Evolutionary conservation across 1,140 invertebrate species (phyloP).

Genomic region (Zelostemma sp.): DNA sequence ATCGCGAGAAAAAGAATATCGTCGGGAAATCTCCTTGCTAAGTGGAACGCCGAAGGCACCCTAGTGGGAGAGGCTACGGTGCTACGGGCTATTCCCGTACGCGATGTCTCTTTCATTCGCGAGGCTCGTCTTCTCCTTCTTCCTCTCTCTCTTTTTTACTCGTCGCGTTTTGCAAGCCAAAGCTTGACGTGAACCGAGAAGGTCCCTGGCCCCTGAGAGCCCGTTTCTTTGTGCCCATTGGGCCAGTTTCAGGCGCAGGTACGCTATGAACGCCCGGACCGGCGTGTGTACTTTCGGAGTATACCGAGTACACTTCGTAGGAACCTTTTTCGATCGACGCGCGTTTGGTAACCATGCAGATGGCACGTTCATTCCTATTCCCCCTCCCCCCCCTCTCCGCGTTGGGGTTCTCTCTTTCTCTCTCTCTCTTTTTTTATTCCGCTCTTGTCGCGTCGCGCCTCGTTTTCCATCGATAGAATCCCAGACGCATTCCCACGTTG

Average conservation of each 20-base stretch:
- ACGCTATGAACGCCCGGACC: slow-evolving; percentile 26
- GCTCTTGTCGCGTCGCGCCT: not conserved
- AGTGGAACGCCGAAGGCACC: slow-evolving; percentile 56
- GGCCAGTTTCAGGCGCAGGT: slow-evolving; percentile 58
- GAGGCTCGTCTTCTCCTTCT: slow-evolving; percentile 15
- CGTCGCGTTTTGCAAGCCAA: slow-evolving; percentile 2
- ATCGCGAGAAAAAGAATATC: slow-evolving; percentile 44
- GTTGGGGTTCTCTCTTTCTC: slow-evolving; percentile 23
- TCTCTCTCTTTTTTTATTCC: slow-evolving; percentile 9
- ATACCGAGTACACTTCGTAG: slow-evolving; percentile 12
- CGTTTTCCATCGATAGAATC: slow-evolving; percentile 19
- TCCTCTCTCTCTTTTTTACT: not conserved
- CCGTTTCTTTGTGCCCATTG: slow-evolving; percentile 51
- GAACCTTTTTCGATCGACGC: slow-evolving; percentile 43
- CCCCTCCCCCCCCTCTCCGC: slow-evolving; percentile 4
- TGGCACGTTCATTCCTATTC: slow-evolving; percentile 25
- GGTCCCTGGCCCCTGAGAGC: slow-evolving; percentile 29
- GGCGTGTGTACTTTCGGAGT: no score
- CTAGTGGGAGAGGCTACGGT: slow-evolving; percentile 26
- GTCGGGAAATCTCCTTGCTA: slow-evolving; percentile 53
- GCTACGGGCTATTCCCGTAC: slow-evolving; percentile 47
- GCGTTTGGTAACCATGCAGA: slow-evolving; percentile 47
- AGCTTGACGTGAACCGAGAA: no score
- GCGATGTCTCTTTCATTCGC: slow-evolving; percentile 20
- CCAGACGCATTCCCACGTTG: slow-evolving; percentile 12